A percentile compares a stretch with the other conserved stretches of the same genome.
These are phyloP conservation scores for Creontiades dilutus DNA, from an alignment of 2,888 invertebrate species.

Conservation along the genomic window DNA sequence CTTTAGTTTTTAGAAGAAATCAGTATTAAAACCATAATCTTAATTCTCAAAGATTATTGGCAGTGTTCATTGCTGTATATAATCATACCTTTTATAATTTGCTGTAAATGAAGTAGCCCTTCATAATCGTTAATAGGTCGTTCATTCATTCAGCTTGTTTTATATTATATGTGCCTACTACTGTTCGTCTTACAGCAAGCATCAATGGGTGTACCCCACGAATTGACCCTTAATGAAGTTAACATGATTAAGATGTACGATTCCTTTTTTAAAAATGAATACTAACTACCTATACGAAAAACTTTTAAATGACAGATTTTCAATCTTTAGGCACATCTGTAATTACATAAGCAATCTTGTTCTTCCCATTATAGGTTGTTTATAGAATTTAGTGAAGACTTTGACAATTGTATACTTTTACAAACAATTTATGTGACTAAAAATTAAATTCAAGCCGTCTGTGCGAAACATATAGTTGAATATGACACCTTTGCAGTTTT, in stretches of 20 bases:
- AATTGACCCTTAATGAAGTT: not conserved
- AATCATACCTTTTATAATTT: not conserved
- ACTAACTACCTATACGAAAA: no score
- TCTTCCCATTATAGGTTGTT: slow-evolving; percentile 9
- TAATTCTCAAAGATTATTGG: not conserved
- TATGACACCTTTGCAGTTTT: not conserved
- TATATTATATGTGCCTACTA: not conserved
- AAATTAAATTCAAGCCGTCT: not conserved
- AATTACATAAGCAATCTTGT: not conserved
- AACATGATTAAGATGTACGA: not conserved
- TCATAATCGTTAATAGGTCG: not conserved
- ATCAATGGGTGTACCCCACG: not conserved
- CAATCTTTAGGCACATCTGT: not conserved
- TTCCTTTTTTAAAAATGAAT: no score
- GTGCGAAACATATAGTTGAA: not conserved
- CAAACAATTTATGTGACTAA: not conserved
- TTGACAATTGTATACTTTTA: not conserved
- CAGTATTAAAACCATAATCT: slow-evolving; percentile 43
- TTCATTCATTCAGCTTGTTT: not conserved
- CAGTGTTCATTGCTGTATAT: slow-evolving; percentile 8
- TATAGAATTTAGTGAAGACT: not conserved
- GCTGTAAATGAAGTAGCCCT: not conserved
- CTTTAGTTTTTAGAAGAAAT: slow-evolving; percentile 38
- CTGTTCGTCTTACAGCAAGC: not conserved
- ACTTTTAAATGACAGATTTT: not conserved